Base-by-base conservation (phyloP, 2,113 vertebrate genomes). In the Fukomys damarensis region DNA sequence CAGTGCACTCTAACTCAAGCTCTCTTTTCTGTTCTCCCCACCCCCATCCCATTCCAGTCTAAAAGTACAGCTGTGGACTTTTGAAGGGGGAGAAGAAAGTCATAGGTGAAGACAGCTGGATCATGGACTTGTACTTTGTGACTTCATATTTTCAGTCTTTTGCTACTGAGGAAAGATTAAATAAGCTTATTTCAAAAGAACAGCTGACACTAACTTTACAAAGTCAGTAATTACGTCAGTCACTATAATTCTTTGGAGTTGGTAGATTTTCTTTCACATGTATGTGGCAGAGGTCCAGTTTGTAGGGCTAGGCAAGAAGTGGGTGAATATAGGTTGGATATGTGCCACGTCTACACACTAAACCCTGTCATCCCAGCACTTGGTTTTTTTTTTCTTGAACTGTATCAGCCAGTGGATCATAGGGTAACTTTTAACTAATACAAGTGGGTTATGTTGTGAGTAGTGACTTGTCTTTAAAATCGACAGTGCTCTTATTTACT, bases 101-200 rank as follows among this genome's bases (percentile, higher is more conserved):
- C 87, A 35, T 87, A 96, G 96, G 91, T 96, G 84, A 97, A 95
- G 96, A 97, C 97, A 98, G 97, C 97, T 96, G 97, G 94, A 95
- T 96, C 91, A 80, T 49, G 72, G 95, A 28, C 79, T 94, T 80
- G 81, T 77, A 61, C 96, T 96, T 94, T 86, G 95, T 96, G 98
- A 98, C 85, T 97, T 97, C 89, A 52, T 97, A 86, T 98, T 96
- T 98, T 98, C 94, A 96, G 97, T 93, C 95, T 95, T 97, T 91
- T 92, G 88, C 92, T 93, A 63, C 93, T 59, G 49, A 95, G 80
- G 88, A 80, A 97, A 98, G 96, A 97, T 97, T 97, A 97, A 96
- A 82, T 88, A 88, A 92, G 65, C 92, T 88, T 61, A 91, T 98
- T 98, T 98, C 96, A 98, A 97, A 98, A 94, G 96, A 96, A 68